Percentiles rank a stretch among this genome's conserved stretches.
These are phyloP conservation scores for Pogonomyrmex barbatus DNA, from an alignment of 1,140 invertebrate species.

Conservation along the genomic window DNA sequence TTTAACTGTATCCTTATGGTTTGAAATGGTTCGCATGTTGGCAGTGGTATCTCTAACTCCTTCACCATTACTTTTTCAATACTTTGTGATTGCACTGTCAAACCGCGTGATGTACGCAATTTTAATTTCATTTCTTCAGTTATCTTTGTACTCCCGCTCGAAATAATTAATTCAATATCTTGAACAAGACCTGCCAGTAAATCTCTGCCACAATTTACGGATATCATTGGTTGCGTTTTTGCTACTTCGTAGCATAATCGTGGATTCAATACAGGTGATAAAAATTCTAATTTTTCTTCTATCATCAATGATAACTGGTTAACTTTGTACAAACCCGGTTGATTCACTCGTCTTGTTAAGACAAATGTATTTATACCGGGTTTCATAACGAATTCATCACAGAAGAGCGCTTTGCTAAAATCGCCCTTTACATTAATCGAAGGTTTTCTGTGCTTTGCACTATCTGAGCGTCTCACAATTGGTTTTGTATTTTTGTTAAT, in stretches of 20 bases:
- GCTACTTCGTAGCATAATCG: constrained; percentile 87
- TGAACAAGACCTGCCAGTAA: constrained; percentile 90
- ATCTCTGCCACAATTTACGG: constrained; percentile 87
- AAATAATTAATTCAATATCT: constrained; percentile 89
- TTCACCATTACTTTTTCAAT: constrained; percentile 85
- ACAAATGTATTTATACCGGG: constrained; percentile 91
- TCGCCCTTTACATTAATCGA: constrained; percentile 86
- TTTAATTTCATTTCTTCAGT: constrained; percentile 86
- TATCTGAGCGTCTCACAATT: constrained; percentile 87
- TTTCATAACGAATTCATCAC: constrained; percentile 87
- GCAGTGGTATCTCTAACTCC: constrained; percentile 88
- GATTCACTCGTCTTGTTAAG: constrained; percentile 87
- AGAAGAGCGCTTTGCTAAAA: constrained; percentile 88
- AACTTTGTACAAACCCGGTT: constrained; percentile 88
- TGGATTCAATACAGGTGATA: constrained; percentile 85
- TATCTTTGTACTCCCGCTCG: constrained; percentile 89
- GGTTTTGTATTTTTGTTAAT: constrained; percentile 87
- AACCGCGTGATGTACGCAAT: constrained; percentile 87
- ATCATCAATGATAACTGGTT: constrained; percentile 88
- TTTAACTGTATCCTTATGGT: constrained; percentile 88
- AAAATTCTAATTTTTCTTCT: constrained; percentile 86
- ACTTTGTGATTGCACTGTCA: constrained; percentile 83
- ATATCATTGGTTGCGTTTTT: constrained; percentile 86
- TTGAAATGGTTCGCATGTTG: constrained; percentile 90
- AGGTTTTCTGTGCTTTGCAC: constrained; percentile 87